A percentile compares a stretch with the other conserved stretches of the same genome.
Conservation (phyloP, 2,113 vertebrate genomes). For the Lasiurus borealis region DNA sequence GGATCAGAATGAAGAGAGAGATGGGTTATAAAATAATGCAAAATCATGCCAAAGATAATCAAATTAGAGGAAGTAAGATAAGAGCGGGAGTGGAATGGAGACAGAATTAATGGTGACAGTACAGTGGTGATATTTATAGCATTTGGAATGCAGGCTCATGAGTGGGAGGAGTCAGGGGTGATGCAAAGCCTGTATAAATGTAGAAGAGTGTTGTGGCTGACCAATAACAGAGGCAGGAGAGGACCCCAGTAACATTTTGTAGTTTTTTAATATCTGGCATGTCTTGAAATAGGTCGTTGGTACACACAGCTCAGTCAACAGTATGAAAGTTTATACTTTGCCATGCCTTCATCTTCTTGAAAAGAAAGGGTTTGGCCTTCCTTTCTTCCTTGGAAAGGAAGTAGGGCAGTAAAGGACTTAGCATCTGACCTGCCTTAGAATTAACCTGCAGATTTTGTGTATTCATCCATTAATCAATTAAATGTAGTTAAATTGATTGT, state of each 20-base stretch:
- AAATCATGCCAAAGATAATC: no score
- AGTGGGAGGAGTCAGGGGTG: no score
- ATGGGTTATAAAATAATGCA: no score
- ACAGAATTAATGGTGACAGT: no score
- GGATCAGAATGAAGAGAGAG: no score
- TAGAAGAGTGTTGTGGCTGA: neutral
- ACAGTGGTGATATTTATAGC: no score
- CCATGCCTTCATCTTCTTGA: neutral
- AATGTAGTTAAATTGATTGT: slow-evolving; percentile 22
- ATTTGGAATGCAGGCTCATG: no score
- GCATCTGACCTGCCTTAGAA: neutral
- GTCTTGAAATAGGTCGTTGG: neutral
- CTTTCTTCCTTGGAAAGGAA: slow-evolving; percentile 11
- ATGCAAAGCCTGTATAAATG: neutral
- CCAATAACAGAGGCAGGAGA: neutral
- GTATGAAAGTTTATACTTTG: neutral
- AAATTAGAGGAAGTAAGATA: no score
- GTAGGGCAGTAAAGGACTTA: neutral
- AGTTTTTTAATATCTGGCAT: neutral
- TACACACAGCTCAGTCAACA: neutral
- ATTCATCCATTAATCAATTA: neutral
- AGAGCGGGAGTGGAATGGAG: no score
- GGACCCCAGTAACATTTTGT: neutral
- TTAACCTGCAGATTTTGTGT: slow-evolving; percentile 41
- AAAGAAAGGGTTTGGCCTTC: slow-evolving; percentile 47